phyloP scores from a whole-genome alignment of 2,113 vertebrate genomes.

The Upupa epops region DNA sequence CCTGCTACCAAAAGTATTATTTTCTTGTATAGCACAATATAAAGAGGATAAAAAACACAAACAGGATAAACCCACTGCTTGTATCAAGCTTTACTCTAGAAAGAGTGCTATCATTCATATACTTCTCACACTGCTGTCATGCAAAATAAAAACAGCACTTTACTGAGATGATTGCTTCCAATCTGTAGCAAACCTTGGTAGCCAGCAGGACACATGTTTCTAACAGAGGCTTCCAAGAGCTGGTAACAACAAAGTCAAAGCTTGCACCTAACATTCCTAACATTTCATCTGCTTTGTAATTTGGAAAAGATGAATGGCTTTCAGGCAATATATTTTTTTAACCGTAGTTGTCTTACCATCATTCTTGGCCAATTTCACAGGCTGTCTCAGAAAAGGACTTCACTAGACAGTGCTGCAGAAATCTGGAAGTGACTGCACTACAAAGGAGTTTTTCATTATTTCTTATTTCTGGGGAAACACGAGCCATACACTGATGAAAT shows the following conservation, averaged over 20 bases:
- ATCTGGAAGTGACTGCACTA: background rate
- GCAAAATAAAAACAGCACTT: background rate
- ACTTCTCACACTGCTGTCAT: background rate
- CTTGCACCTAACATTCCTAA: fast-evolving
- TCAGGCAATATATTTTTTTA: background rate
- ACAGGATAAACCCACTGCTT: background rate
- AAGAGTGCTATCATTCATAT: background rate
- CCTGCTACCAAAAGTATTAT: background rate
- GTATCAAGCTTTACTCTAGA: background rate
- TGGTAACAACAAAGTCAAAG: background rate
- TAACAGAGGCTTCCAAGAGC: background rate
- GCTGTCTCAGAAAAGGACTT: background rate
- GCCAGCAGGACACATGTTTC: background rate
- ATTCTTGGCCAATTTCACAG: background rate
- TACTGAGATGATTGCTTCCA: background rate
- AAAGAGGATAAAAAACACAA: background rate
- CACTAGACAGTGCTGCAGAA: background rate
- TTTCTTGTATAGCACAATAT: background rate
- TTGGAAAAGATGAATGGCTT: background rate
- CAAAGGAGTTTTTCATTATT: background rate
- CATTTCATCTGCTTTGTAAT: background rate
- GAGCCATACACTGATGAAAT: background rate
- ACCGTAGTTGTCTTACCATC: background rate
- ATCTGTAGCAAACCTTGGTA: background rate
- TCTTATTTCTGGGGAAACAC: background rate